Percentiles rank a stretch among this genome's conserved stretches.
Conservation (phyloP, 2,888 invertebrate species). For the Andrena flavipes region DNA sequence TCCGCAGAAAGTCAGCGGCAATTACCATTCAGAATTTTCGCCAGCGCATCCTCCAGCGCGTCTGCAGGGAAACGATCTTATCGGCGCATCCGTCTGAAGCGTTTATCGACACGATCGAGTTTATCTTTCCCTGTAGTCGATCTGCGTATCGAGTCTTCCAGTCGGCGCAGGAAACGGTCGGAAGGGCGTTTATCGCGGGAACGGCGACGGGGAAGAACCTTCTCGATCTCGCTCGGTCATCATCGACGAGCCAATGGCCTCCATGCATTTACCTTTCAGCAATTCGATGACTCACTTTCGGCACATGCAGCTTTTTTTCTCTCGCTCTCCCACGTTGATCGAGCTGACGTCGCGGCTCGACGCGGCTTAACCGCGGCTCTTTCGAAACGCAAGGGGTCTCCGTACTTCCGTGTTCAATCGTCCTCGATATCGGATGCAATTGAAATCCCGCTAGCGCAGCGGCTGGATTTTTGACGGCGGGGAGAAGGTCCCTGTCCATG, state of each 20-base stretch:
- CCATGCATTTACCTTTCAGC: slow-evolving; percentile 62
- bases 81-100: neutral
- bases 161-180: slow-evolving; percentile 6
- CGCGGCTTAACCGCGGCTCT: slow-evolving; percentile 7
- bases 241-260: slow-evolving; percentile 74
- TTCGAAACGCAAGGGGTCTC: slow-evolving; percentile 12
- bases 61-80: slow-evolving; percentile 12
- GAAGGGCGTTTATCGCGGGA: slow-evolving; percentile 43
- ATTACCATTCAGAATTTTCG: neutral
- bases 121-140: slow-evolving; percentile 28
- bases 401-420: slow-evolving; percentile 24
- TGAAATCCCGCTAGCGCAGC: neutral
- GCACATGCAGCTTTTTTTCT: slow-evolving; percentile 65
- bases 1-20: neutral
- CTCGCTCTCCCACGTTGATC: slow-evolving; percentile 45
- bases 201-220: slow-evolving; percentile 19
- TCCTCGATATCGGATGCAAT: neutral
- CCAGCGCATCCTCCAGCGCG: neutral
- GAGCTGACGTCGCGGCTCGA: slow-evolving; percentile 58
- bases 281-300: slow-evolving; percentile 79
- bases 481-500: neutral
- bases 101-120: slow-evolving; percentile 18
- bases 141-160: slow-evolving; percentile 35
- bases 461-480: neutral
- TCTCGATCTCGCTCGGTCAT: slow-evolving; percentile 37